These are phyloP conservation scores for Tamandua tetradactyla DNA, from an alignment of 2,797 vertebrate species.

Conservation along the genomic window DNA sequence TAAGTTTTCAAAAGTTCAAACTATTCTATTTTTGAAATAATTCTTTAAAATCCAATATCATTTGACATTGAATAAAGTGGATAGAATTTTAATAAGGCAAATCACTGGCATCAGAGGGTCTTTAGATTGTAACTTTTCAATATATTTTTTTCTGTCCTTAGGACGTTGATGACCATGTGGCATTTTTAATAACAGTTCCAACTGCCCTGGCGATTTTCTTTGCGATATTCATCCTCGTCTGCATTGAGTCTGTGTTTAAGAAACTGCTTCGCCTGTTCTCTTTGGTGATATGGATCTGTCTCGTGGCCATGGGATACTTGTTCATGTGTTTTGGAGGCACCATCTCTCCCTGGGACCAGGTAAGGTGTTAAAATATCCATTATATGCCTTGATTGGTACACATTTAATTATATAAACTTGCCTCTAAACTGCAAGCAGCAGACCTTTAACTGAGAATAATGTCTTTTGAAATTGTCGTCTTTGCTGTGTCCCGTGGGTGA, in stretches of 20 bases:
- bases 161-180: conserved; percentile 95
- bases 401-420: neutral
- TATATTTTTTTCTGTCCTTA: conserved; percentile 80
- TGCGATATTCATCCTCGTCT: conserved; percentile 96
- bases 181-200: conserved; percentile 97
- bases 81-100: neutral
- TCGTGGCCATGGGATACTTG: conserved; percentile 97
- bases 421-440: neutral
- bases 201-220: conserved; percentile 98
- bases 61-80: neutral
- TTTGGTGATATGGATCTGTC: conserved; percentile 95
- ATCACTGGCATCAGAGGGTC: neutral
- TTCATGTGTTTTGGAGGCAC: conserved; percentile 98
- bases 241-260: conserved; percentile 97
- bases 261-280: conserved; percentile 96
- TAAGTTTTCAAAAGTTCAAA: neutral
- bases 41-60: neutral
- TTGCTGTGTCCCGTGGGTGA: too few species aligned
- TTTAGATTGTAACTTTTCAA: conserved; percentile 57
- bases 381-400: neutral
- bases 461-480: neutral
- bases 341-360: conserved; percentile 98
- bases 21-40: neutral
- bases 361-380: conserved; percentile 80
- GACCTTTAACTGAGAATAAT: neutral